Evolutionary conservation across 2,888 invertebrate genomes (phyloP).

Genomic region (Kuschelorhynchus macadamiae): DNA sequence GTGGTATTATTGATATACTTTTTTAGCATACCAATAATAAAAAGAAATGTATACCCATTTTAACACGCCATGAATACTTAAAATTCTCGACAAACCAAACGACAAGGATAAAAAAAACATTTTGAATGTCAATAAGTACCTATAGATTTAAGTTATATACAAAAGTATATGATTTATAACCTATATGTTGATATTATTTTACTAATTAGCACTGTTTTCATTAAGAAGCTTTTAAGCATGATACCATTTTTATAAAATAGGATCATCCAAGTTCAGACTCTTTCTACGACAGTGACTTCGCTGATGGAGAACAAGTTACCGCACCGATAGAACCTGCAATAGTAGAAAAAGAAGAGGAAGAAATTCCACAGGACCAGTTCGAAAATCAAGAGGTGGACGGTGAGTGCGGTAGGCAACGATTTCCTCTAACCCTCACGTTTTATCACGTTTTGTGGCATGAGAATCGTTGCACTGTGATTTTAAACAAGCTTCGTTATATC

Average conservation of each 20-base stretch:
- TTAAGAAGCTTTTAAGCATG: too few species aligned
- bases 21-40: too few species aligned
- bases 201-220: too few species aligned
- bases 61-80: too few species aligned
- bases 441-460: conserved; percentile 55
- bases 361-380: conserved; percentile 71
- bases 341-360: conserved; percentile 56
- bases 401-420: conserved; percentile 72
- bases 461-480: conserved; percentile 55
- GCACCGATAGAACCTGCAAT: conserved; percentile 51
- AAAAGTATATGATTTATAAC: too few species aligned
- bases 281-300: conserved; percentile 91
- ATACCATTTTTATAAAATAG: conserved; percentile 65
- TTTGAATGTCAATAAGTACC: too few species aligned
- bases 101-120: too few species aligned
- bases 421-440: conserved; percentile 35
- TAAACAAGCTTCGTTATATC: conserved; percentile 21
- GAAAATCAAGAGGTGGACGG: conserved; percentile 80
- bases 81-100: too few species aligned
- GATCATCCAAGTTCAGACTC: conserved; percentile 91
- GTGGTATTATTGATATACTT: too few species aligned
- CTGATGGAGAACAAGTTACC: conserved; percentile 74
- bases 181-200: too few species aligned
- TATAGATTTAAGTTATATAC: too few species aligned
- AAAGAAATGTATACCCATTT: too few species aligned